Evolutionary conservation across 2,888 invertebrate species (phyloP).

Genomic region (Augiades crinisus): DNA sequence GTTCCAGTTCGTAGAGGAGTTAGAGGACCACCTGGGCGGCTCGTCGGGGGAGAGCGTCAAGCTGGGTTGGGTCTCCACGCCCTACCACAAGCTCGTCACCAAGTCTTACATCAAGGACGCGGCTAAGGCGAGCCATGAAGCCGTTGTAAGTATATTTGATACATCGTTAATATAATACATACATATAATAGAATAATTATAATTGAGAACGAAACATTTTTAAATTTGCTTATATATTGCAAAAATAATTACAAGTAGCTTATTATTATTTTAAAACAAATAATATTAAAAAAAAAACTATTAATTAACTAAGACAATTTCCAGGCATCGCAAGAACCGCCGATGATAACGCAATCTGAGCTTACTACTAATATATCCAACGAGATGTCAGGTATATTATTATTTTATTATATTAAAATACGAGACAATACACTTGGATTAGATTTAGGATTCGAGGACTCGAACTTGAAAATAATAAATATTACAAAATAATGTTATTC

Average conservation of each 20-base stretch:
- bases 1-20: conserved; percentile 37
- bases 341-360: conserved; percentile 42
- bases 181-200: too few relatives aligned
- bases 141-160: conserved; percentile 46
- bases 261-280: neutral
- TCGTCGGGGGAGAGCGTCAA: conserved; percentile 33
- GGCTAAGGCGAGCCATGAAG: conserved; percentile 46
- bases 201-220: too few relatives aligned
- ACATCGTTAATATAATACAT: too few relatives aligned
- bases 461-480: too few relatives aligned
- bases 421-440: neutral
- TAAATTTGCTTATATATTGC: too few relatives aligned
- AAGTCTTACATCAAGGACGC: conserved; percentile 40
- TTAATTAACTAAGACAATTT: too few relatives aligned
- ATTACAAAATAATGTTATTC: too few relatives aligned
- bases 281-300: neutral
- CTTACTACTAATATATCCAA: conserved; percentile 38
- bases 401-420: neutral
- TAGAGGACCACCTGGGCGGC: conserved; percentile 44
- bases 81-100: conserved; percentile 48
- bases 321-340: conserved; percentile 55
- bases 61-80: conserved; percentile 54
- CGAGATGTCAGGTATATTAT: conserved; percentile 37
- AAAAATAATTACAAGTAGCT: neutral
- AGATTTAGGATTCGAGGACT: too few relatives aligned